Evolutionary conservation across 37 sponge, comb jelly and placozoan genomes (phyloP).

Genomic region (Bolinopsis microptera): DNA sequence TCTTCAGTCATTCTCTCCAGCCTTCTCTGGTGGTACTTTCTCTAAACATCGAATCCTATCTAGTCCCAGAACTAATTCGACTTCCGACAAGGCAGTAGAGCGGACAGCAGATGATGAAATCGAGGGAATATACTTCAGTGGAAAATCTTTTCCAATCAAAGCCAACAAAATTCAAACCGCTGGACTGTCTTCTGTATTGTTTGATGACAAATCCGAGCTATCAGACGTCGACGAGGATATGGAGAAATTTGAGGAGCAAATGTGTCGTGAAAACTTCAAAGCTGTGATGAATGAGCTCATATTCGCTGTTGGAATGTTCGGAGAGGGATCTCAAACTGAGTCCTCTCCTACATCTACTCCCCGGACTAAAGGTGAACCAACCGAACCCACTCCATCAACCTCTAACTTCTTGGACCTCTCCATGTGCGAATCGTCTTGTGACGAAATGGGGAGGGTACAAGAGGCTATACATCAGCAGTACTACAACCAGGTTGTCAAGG

Average conservation of each 20-base stretch:
- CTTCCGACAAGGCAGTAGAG: background rate
- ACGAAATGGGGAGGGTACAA: background rate
- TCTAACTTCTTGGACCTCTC: background rate
- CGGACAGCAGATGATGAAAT: background rate
- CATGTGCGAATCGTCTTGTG: background rate
- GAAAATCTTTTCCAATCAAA: background rate
- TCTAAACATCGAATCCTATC: background rate
- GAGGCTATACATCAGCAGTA: constrained; percentile 54
- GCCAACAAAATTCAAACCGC: background rate
- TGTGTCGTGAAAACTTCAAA: background rate
- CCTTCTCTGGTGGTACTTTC: background rate
- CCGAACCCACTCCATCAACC: constrained; percentile 37
- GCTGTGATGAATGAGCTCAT: background rate
- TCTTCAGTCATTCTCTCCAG: background rate
- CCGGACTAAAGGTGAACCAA: constrained; percentile 9
- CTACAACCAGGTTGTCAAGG: background rate
- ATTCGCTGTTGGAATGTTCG: constrained; percentile 25
- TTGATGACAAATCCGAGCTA: background rate
- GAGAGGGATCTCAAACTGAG: background rate
- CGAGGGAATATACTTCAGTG: background rate
- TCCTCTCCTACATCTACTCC: background rate
- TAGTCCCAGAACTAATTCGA: background rate
- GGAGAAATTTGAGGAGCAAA: background rate
- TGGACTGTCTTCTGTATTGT: background rate
- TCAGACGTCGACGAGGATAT: background rate